Percentiles rank a stretch among this genome's conserved stretches.
These are phyloP conservation scores for Tholera decimalis DNA, from an alignment of 2,888 invertebrate species.

Conservation along the genomic window DNA sequence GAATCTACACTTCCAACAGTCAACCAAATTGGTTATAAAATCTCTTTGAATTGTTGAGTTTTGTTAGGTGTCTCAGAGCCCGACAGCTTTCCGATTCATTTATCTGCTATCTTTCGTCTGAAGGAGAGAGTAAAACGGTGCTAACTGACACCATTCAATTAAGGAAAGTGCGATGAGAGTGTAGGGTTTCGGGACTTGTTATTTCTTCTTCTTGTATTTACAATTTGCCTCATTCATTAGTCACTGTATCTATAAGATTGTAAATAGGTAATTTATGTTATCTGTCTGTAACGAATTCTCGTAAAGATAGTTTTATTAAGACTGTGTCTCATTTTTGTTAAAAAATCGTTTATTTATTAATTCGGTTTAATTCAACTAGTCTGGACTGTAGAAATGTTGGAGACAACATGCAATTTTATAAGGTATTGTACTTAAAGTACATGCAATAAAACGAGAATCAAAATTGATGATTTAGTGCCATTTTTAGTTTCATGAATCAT, in stretches of 20 bases:
- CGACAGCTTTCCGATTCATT: conserved; percentile 71
- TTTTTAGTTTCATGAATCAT: conserved; percentile 67
- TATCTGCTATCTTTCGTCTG: conserved; percentile 70
- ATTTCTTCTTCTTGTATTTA: conserved; percentile 62
- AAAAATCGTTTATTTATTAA: conserved; percentile 66
- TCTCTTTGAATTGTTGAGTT: conserved; percentile 68
- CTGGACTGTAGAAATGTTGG: conserved; percentile 57
- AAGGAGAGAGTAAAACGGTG: conserved; percentile 68
- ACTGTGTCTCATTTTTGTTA: conserved; percentile 66
- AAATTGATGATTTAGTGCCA: conserved; percentile 69
- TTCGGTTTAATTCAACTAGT: conserved; percentile 67
- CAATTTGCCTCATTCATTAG: conserved; percentile 76
- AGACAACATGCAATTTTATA: conserved; percentile 41
- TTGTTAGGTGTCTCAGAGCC: conserved; percentile 67
- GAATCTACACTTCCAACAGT: conserved; percentile 35
- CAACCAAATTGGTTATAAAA: conserved; percentile 51
- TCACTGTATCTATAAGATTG: conserved; percentile 68
- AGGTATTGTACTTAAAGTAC: conserved; percentile 65
- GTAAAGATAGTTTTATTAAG: conserved; percentile 65
- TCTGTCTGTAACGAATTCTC: conserved; percentile 61
- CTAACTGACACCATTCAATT: conserved; percentile 75
- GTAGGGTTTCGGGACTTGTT: conserved; percentile 61
- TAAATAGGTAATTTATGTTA: conserved; percentile 67
- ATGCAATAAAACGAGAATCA: conserved; percentile 62
- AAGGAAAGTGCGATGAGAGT: conserved; percentile 68